Evolutionary conservation across 2,888 invertebrate species (phyloP).

Genomic region (Eupithecia dodoneata): DNA sequence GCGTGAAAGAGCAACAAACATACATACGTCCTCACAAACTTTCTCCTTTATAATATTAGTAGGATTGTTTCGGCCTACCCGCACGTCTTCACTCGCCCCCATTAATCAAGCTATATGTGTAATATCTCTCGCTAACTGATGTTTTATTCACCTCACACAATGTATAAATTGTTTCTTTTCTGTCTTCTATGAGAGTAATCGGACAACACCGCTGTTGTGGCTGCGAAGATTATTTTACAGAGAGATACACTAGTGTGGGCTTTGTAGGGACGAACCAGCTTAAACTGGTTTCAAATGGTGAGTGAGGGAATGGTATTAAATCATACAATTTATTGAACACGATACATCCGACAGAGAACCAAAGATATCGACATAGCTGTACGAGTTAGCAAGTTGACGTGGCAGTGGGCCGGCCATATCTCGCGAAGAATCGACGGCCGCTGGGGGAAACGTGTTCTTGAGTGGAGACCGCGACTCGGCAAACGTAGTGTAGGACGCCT

Average conservation of each 20-base stretch:
- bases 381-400: too few species aligned
- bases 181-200: constrained; percentile 49
- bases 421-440: too few species aligned
- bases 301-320: background rate
- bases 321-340: too few species aligned
- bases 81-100: constrained; percentile 62
- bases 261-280: background rate
- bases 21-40: too few species aligned
- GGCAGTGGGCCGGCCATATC: too few species aligned
- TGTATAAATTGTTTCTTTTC: constrained; percentile 61
- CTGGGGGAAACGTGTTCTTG: too few species aligned
- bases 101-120: constrained; percentile 73
- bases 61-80: constrained; percentile 45
- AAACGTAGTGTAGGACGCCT: too few species aligned
- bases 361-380: too few species aligned
- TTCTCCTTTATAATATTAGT: too few species aligned
- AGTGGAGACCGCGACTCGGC: too few species aligned
- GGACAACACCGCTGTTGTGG: constrained; percentile 30
- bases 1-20: too few species aligned
- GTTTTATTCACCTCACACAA: constrained; percentile 65
- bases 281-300: background rate
- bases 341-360: too few species aligned
- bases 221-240: background rate
- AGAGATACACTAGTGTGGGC: background rate
- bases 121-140: constrained; percentile 69